Evolutionary conservation across 2,113 vertebrate species (phyloP), one percentile per base, ranked within the genome.

Genomic region (Maylandia zebra): DNA sequence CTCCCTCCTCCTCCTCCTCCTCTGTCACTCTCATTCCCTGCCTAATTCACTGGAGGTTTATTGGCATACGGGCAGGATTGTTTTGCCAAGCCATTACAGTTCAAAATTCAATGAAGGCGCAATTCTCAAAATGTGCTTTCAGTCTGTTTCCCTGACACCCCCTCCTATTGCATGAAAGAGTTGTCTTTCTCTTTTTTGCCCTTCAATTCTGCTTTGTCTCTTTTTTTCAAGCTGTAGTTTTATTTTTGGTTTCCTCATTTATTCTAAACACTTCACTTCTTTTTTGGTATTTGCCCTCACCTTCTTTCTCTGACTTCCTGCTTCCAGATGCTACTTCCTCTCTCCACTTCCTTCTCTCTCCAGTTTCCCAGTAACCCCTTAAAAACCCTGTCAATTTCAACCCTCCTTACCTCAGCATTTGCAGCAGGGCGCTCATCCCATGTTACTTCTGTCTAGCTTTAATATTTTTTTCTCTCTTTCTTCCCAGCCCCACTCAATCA

Each of bases 71-170:
- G 90, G 86, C 91, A 74, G 93, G 86, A 94, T 92, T 96, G 94
- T 95, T 95, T 94, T 94, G 94, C 94, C 94, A 95, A 94, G 90
- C 92, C 95, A 94, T 96, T 94, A 92, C 93, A 94, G 94, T 94
- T 95, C 86, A 94, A 93, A 96, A 94, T 95, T 93, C 93, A 95
- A 93, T 95, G 93, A 93, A 94, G 92, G 91, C 71, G 16, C 83
- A 89, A 88, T 94, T 92, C 93, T 95, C 91, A 92, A 90, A 95
- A 94, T 91, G 90, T 82, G 89, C 88, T 90, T 90, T 93, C 90
- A 90, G 92, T 93, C 88, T 84, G 56, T 89, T 87, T 82, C 38
- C 53, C 82, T 57, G 81, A 82, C 86, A 52, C 52, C 17, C 83
- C 32, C n/a, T 34, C 57, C 79, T 27, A 61, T 24, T 83, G 79